Conservation (phyloP, 2,888 invertebrate genomes). For the Heterodera filipjevi region DNA sequence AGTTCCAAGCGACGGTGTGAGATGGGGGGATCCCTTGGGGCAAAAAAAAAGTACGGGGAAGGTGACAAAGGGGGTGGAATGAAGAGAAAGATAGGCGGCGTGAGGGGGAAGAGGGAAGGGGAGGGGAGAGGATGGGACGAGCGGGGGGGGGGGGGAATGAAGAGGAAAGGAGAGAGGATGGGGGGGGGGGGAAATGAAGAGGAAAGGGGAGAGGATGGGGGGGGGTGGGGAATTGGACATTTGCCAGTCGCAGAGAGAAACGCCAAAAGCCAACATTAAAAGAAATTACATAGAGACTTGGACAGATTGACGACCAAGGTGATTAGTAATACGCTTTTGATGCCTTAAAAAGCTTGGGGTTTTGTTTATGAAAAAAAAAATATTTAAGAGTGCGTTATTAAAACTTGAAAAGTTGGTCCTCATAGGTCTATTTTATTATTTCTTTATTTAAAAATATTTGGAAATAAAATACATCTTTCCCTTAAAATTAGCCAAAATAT, state of each 20-base stretch:
- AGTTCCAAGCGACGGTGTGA: slow-evolving; percentile 20
- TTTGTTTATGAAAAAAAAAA: too few relatives aligned
- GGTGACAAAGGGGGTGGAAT: too few relatives aligned
- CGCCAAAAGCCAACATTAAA: not conserved
- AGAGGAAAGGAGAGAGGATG: not conserved
- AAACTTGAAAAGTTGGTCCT: too few relatives aligned
- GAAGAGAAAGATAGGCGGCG: too few relatives aligned
- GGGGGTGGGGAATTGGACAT: not conserved
- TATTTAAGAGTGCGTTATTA: too few relatives aligned
- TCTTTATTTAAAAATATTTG: too few relatives aligned
- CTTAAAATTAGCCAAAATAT: too few relatives aligned
- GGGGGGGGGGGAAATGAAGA: not conserved
- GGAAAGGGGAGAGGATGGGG: not conserved
- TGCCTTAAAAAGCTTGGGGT: too few relatives aligned
- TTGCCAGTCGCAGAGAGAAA: slow-evolving; percentile 9
- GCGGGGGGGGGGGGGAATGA: not conserved
- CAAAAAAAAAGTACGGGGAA: too few relatives aligned
- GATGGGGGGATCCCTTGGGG: not conserved
- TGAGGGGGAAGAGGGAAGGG: not conserved
- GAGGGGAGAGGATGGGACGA: not conserved
- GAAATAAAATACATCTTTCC: too few relatives aligned
- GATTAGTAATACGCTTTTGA: too few relatives aligned
- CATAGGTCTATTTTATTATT: too few relatives aligned
- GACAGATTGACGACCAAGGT: not conserved
- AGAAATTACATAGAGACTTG: not conserved